phyloP scores from a whole-genome alignment of 1,140 invertebrate genomes.

The Macrocentrus cingulum region DNA sequence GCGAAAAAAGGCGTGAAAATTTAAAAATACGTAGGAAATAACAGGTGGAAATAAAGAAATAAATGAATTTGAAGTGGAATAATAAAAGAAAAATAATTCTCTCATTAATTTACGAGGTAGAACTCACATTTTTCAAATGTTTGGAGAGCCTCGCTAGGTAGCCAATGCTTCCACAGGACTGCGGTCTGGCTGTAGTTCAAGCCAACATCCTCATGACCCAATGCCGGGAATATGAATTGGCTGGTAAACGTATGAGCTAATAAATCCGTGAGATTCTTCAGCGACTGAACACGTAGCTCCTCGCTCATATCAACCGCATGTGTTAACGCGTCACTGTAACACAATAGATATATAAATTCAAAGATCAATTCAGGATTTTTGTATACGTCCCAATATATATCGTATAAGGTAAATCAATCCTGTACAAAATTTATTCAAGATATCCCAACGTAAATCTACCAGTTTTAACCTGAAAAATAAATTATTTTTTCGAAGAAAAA shows the following conservation, averaged over 20 bases:
- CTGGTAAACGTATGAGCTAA: constrained; percentile 75
- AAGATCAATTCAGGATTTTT: background rate
- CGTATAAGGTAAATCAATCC: too few relatives aligned
- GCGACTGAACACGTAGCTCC: constrained; percentile 66
- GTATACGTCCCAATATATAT: too few relatives aligned
- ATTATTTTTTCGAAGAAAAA: too few relatives aligned
- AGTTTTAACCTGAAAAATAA: too few relatives aligned
- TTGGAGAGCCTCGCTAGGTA: constrained; percentile 75
- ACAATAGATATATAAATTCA: constrained; percentile 20
- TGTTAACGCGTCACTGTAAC: constrained; percentile 68
- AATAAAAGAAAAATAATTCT: constrained; percentile 13
- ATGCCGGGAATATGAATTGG: constrained; percentile 79
- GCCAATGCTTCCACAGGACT: constrained; percentile 77
- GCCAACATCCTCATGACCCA: constrained; percentile 77
- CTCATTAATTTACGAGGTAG: background rate
- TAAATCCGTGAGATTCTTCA: constrained; percentile 77
- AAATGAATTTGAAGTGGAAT: background rate
- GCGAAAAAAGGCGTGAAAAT: too few relatives aligned
- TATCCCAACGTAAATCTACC: too few relatives aligned
- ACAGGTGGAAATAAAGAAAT: background rate
- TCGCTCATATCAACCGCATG: constrained; percentile 62
- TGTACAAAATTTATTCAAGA: too few relatives aligned
- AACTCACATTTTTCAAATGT: constrained; percentile 75
- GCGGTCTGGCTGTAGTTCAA: constrained; percentile 67
- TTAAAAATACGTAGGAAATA: background rate